phyloP scores from a whole-genome alignment of 2,797 vertebrate species.

The Petrocephalus schoutedeni region DNA sequence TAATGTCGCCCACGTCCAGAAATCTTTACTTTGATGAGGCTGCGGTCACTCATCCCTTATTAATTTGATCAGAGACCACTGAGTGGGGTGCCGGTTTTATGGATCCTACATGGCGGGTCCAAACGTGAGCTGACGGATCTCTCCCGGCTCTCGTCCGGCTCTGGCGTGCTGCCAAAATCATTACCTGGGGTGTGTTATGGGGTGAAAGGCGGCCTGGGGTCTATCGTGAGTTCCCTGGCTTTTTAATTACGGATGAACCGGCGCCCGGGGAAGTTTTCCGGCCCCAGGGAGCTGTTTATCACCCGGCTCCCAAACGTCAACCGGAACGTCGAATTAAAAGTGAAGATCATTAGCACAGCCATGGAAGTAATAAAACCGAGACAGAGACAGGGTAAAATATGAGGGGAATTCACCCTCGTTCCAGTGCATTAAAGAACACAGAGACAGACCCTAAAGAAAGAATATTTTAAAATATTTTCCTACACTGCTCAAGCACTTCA shows the following conservation, averaged over 20 bases:
- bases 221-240: neutral
- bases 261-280: neutral
- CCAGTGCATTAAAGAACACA: neutral
- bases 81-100: neutral
- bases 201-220: neutral
- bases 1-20: neutral
- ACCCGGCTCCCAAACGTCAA: neutral
- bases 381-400: neutral
- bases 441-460: neutral
- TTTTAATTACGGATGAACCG: slow-evolving; percentile 3
- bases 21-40: neutral
- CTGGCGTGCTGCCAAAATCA: neutral
- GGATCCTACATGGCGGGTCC: neutral
- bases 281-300: neutral
- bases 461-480: neutral
- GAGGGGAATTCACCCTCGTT: neutral
- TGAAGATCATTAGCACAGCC: neutral
- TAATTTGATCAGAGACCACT: neutral
- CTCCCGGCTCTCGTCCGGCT: neutral
- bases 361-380: neutral
- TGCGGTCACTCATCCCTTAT: neutral
- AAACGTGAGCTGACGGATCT: neutral
- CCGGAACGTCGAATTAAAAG: neutral
- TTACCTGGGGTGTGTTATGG: neutral
- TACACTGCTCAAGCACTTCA: neutral